A percentile compares a stretch with the other conserved stretches of the same genome.
Evolutionary conservation across 2,888 invertebrate genomes (phyloP).

Genomic region (Hyles lineata): DNA sequence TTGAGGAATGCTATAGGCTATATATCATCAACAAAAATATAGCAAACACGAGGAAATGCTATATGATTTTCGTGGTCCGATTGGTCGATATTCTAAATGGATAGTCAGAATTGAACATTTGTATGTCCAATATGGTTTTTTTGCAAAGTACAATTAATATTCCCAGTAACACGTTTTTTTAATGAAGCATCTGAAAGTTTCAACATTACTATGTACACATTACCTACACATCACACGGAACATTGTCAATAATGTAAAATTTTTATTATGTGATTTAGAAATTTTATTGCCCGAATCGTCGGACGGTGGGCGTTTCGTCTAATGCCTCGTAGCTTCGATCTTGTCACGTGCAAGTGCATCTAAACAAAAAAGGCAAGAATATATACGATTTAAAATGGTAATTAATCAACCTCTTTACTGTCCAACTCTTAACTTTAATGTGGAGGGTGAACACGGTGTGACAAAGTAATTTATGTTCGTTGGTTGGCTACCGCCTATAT

Average conservation of each 20-base stretch:
- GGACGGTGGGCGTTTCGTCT: slow-evolving; percentile 58
- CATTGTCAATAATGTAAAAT: slow-evolving; percentile 68
- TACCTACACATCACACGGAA: slow-evolving; percentile 42
- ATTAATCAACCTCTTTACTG: slow-evolving; percentile 69
- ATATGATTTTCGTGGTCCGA: too few relatives aligned
- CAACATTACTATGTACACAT: background rate
- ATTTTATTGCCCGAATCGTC: slow-evolving; percentile 64
- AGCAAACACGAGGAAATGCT: too few relatives aligned
- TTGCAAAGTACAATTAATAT: too few relatives aligned
- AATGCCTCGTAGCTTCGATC: slow-evolving; percentile 48
- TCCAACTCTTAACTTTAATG: slow-evolving; percentile 38
- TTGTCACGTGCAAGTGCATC: slow-evolving; percentile 43
- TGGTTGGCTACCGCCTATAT: slow-evolving; percentile 33
- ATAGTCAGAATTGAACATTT: too few relatives aligned
- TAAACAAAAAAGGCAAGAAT: slow-evolving; percentile 42
- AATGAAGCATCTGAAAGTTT: background rate
- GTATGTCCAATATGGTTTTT: too few relatives aligned
- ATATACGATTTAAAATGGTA: slow-evolving; percentile 49
- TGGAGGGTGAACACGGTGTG: slow-evolving; percentile 39
- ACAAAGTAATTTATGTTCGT: slow-evolving; percentile 41
- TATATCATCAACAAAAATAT: too few relatives aligned
- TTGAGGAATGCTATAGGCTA: too few relatives aligned
- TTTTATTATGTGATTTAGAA: slow-evolving; percentile 70
- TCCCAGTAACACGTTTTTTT: background rate
- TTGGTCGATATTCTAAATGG: too few relatives aligned